Conservation (phyloP, 2,797 vertebrate genomes). For the Chanos chanos region DNA sequence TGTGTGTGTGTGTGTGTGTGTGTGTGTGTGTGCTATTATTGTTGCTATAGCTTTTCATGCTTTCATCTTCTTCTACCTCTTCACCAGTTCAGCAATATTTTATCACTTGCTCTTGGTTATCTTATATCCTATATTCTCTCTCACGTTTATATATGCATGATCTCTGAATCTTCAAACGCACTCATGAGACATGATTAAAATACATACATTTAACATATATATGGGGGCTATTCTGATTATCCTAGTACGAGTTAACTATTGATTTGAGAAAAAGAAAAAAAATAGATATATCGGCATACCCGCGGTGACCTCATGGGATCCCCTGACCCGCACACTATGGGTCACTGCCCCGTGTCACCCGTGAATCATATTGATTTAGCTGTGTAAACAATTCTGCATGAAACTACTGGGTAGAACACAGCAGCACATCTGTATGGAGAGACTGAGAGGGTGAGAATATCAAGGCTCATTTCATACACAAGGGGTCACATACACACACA, state of each 20-base stretch:
- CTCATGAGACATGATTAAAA: too few species aligned
- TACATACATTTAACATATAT: constrained; percentile 16
- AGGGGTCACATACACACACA: constrained; percentile 5
- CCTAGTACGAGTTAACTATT: background rate
- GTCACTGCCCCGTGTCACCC: constrained; percentile 37
- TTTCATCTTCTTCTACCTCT: too few species aligned
- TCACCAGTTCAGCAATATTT: too few species aligned
- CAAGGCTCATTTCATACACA: constrained; percentile 27
- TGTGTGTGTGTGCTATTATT: too few species aligned
- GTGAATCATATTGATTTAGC: constrained; percentile 51
- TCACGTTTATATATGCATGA: too few species aligned
- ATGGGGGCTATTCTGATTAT: background rate
- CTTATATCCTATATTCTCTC: too few species aligned
- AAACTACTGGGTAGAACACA: constrained; percentile 42
- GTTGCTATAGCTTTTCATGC: too few species aligned
- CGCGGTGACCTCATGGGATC: constrained; percentile 45
- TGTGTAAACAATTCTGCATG: constrained; percentile 46
- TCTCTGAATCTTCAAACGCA: too few species aligned
- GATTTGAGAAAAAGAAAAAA: constrained; percentile 18
- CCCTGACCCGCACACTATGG: constrained; percentile 21
- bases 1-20: too few species aligned
- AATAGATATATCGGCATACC: constrained; percentile 36
- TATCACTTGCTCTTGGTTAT: too few species aligned
- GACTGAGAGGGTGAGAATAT: constrained; percentile 31
- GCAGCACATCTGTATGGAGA: constrained; percentile 47